phyloP scores from a whole-genome alignment of 2,888 invertebrate species.

The Autographa pulchrina region DNA sequence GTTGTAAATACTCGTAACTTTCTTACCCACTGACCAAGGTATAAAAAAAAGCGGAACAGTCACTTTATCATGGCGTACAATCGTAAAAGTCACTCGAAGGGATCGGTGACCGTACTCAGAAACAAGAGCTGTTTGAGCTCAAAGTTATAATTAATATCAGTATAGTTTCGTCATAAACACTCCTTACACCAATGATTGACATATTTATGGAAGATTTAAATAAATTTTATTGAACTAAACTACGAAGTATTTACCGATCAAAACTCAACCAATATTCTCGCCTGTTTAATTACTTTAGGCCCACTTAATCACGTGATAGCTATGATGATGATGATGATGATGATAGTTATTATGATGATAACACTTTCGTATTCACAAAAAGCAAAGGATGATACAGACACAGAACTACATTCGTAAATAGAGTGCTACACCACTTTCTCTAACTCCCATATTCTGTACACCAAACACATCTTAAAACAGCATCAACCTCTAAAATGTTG shows the following conservation, averaged over 20 bases:
- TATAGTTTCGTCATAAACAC: background rate
- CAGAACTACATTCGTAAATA: background rate
- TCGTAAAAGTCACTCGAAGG: slow-evolving; percentile 43
- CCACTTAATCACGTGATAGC: no score
- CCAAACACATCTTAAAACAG: slow-evolving; percentile 23
- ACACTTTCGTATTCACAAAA: no score
- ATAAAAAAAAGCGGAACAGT: slow-evolving; percentile 25
- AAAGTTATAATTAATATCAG: background rate
- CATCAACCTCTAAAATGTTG: slow-evolving; percentile 44
- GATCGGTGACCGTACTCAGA: slow-evolving; percentile 29
- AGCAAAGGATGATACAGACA: no score
- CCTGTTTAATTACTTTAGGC: no score
- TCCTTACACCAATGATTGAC: no score
- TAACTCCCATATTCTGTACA: slow-evolving; percentile 1
- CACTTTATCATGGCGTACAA: slow-evolving; percentile 27
- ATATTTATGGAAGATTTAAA: no score
- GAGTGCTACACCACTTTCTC: background rate
- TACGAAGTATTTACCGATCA: no score
- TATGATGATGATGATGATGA: no score
- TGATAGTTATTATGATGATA: no score
- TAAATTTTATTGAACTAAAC: no score
- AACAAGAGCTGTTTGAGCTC: background rate
- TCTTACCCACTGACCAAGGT: slow-evolving; percentile 32
- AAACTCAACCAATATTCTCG: no score
- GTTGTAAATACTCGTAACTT: slow-evolving; percentile 30